These are phyloP conservation scores for Scaptomyza cyrtandrae DNA, from an alignment of 2,888 invertebrate species.

Conservation along the genomic window DNA sequence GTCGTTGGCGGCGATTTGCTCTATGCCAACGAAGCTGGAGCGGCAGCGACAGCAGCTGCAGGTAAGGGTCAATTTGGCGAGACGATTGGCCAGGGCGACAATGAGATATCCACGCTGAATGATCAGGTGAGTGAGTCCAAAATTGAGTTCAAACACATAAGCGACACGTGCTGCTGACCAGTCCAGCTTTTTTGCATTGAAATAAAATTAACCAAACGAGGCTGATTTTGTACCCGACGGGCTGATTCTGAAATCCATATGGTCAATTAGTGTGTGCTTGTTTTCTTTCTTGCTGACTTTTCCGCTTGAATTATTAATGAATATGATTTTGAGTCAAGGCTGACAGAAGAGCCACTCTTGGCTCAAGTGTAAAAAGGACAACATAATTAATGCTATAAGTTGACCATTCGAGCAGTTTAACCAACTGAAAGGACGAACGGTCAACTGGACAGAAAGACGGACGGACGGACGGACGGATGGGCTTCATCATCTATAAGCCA, in stretches of 20 bases:
- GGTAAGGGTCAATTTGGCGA: constrained; percentile 76
- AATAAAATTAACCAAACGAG: constrained; percentile 53
- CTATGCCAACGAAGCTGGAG: constrained; percentile 84
- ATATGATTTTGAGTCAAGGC: constrained; percentile 53
- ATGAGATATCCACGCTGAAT: constrained; percentile 88
- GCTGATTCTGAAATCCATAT: constrained; percentile 65
- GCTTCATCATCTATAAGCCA: constrained; percentile 49
- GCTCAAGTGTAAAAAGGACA: constrained; percentile 73
- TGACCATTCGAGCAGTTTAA: constrained; percentile 48
- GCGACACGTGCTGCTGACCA: constrained; percentile 17
- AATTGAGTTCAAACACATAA: constrained; percentile 30
- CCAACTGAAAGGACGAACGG: constrained; percentile 25
- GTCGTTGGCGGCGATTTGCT: constrained; percentile 87
- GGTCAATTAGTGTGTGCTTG: constrained; percentile 75
- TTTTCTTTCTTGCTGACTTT: constrained; percentile 71
- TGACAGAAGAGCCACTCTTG: constrained; percentile 17
- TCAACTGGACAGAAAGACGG: neutral
- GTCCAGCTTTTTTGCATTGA: constrained; percentile 39
- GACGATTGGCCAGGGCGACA: constrained; percentile 84
- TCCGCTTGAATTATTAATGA: constrained; percentile 75
- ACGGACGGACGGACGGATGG: neutral
- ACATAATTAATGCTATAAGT: constrained; percentile 73
- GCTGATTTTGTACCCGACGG: constrained; percentile 5
- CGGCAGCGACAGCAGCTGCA: constrained; percentile 46
- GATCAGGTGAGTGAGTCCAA: constrained; percentile 86